A percentile compares a stretch with the other conserved stretches of the same genome.
Conservation (phyloP, 1,140 invertebrate species). For the Zaprionus vittiger region DNA sequence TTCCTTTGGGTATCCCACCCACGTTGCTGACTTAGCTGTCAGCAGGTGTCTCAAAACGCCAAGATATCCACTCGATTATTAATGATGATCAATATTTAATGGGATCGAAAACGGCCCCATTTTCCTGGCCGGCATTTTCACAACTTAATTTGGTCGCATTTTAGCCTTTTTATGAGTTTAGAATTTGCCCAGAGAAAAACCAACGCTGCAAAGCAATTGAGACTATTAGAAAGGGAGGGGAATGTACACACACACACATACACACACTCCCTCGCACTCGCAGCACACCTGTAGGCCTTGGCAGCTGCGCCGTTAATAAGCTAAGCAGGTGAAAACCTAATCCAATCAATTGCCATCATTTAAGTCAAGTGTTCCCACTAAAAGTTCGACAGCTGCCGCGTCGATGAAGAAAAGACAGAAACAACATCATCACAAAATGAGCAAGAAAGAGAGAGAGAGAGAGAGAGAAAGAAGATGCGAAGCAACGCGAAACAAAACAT, state of each 20-base stretch:
- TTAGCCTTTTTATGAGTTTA: not conserved
- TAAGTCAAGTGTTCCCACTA: conserved; percentile 35
- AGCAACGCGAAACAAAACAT: conserved; percentile 35
- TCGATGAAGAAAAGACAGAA: not conserved
- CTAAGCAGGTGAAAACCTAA: conserved; percentile 42
- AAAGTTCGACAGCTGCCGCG: conserved; percentile 34
- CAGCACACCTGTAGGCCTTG: not conserved
- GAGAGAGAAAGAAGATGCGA: conserved; percentile 1
- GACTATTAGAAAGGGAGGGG: not conserved
- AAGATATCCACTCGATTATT: conserved; percentile 5
- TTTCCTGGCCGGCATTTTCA: not conserved
- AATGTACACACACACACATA: not conserved
- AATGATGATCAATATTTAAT: conserved; percentile 9
- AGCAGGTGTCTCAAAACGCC: not conserved
- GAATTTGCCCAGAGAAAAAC: not conserved
- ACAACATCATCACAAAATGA: not conserved
- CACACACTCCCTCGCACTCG: not conserved
- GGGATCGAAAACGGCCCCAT: not conserved
- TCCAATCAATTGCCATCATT: conserved; percentile 50
- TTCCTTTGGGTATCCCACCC: not conserved
- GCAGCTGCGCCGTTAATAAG: conserved; percentile 30
- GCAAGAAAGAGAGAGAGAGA: not conserved
- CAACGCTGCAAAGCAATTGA: not conserved
- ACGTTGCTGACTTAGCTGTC: not conserved
- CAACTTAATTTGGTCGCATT: not conserved